A percentile compares a stretch with the other conserved stretches of the same genome.
phyloP scores from a whole-genome alignment of 2,113 vertebrate genomes.

The Perccottus glenii region DNA sequence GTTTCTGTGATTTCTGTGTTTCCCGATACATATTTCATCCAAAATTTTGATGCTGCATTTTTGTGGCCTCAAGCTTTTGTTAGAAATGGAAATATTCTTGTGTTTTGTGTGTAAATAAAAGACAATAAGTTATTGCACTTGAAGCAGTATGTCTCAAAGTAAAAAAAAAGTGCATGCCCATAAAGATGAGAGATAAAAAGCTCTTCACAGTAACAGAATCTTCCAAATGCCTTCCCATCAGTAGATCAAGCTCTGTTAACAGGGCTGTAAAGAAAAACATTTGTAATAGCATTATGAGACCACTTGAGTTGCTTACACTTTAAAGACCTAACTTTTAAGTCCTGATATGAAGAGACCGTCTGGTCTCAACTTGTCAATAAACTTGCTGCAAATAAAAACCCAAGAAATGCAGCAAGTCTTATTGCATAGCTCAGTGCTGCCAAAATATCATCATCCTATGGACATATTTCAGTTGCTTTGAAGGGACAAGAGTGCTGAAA shows the following conservation, averaged over 20 bases:
- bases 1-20: conserved; percentile 51
- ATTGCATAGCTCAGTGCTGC: conserved; percentile 16
- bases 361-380: conserved; percentile 14
- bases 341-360: background rate
- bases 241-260: background rate
- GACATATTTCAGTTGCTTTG: conserved; percentile 77
- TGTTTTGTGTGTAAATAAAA: conserved; percentile 74
- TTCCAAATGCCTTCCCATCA: background rate
- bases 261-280: conserved; percentile 1
- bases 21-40: conserved; percentile 40
- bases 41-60: conserved; percentile 33
- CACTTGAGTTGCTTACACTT: conserved; percentile 16
- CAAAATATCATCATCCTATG: conserved; percentile 52
- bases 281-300: conserved; percentile 14
- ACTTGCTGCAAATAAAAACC: conserved; percentile 3
- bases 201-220: background rate
- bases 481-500: conserved; percentile 83
- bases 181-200: background rate
- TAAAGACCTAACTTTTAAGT: conserved; percentile 14
- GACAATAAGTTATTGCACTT: conserved; percentile 89
- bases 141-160: conserved; percentile 10
- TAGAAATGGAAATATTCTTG: conserved; percentile 70
- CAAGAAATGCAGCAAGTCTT: conserved; percentile 8
- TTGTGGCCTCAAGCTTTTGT: conserved; percentile 72
- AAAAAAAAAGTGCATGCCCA: background rate